These are phyloP conservation scores for Anorthoa munda DNA, from an alignment of 2,888 invertebrate species.

Conservation along the genomic window DNA sequence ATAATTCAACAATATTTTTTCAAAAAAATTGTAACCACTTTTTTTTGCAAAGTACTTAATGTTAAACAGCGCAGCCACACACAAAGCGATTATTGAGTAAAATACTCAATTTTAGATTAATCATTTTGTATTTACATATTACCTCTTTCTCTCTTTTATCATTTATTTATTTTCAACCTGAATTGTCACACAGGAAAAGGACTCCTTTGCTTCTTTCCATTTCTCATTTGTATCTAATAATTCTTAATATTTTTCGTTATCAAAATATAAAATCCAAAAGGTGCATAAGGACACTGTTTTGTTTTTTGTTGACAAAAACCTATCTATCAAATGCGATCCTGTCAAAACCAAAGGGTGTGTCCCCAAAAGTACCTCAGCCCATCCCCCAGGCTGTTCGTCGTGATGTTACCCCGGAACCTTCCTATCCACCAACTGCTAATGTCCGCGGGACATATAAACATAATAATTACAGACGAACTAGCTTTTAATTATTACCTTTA, in stretches of 20 bases:
- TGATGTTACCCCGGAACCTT: constrained; percentile 55
- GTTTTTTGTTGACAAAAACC: not conserved
- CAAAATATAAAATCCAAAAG: not conserved
- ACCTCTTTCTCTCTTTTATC: too few relatives aligned
- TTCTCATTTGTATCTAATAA: not conserved
- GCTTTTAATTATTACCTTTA: constrained; percentile 67
- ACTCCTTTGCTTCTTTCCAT: too few relatives aligned
- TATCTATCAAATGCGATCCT: not conserved
- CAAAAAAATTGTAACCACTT: too few relatives aligned
- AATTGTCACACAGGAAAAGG: too few relatives aligned
- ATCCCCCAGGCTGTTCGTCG: constrained; percentile 25
- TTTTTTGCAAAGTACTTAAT: not conserved
- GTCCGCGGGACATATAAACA: constrained; percentile 65
- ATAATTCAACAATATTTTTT: too few relatives aligned
- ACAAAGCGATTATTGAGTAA: constrained; percentile 15
- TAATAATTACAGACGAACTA: constrained; percentile 61
- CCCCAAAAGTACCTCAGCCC: constrained; percentile 19
- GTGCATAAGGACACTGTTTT: not conserved
- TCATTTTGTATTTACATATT: not conserved
- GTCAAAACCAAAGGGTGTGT: constrained; percentile 45
- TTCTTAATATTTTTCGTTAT: not conserved
- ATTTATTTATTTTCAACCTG: too few relatives aligned
- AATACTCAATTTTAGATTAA: constrained; percentile 33
- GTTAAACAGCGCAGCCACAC: constrained; percentile 27
- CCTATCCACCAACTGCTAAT: constrained; percentile 63